These are phyloP conservation scores for Holothuria glaberrima DNA, from an alignment of 35 echinoderm and acorn worm genomes.

Conservation along the genomic window DNA sequence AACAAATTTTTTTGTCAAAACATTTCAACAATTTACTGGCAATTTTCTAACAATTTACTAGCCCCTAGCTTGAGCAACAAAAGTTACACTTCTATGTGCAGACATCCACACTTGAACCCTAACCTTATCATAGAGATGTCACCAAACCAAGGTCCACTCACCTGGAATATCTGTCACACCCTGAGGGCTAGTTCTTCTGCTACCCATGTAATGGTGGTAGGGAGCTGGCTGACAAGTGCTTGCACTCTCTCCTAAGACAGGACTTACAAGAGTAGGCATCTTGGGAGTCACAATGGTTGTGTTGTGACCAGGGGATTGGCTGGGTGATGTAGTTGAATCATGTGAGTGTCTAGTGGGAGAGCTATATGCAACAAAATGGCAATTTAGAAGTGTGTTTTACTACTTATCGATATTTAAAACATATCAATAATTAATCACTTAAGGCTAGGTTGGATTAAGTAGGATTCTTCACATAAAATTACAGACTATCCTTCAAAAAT, in stretches of 20 bases:
- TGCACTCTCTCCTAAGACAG: constrained; percentile 94
- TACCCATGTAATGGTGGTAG: not conserved
- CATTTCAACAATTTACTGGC: no score
- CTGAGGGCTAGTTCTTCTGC: not conserved
- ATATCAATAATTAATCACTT: not conserved
- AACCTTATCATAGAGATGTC: no score
- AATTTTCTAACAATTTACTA: no score
- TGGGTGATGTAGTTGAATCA: not conserved
- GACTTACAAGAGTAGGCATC: constrained; percentile 71
- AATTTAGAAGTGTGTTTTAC: not conserved
- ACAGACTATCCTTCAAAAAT: no score
- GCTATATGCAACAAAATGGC: constrained; percentile 7
- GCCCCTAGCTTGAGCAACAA: no score
- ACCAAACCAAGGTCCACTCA: no score
- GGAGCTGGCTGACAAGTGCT: constrained; percentile 74
- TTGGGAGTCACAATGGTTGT: constrained; percentile 6
- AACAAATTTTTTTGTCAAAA: no score
- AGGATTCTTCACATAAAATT: no score
- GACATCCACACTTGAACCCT: no score
- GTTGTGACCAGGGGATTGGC: constrained; percentile 2
- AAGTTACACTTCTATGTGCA: no score
- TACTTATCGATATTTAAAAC: not conserved
- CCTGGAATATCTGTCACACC: not conserved
- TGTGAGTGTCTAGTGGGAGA: constrained; percentile 5
- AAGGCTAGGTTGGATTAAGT: no score